phyloP scores from a whole-genome alignment of 2,797 vertebrate species.

The Glyptemys insculpta region DNA sequence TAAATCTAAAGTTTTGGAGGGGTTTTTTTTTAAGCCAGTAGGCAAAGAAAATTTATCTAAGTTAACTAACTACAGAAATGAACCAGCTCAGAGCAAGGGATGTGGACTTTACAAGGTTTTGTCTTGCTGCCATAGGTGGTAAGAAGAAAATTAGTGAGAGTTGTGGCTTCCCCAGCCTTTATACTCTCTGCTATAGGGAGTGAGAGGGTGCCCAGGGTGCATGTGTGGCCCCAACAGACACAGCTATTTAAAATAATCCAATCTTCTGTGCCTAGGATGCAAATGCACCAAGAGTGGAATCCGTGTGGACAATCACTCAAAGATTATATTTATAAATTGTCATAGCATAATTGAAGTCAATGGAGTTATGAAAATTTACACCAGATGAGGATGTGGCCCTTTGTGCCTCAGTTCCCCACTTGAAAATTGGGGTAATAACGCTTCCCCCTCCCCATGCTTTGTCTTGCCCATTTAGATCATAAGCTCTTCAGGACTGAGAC shows the following conservation, averaged over 20 bases:
- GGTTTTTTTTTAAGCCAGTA: neutral
- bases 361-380: neutral
- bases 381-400: neutral
- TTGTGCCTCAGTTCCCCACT: neutral
- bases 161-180: neutral
- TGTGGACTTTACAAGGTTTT: neutral
- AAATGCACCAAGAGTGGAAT: neutral
- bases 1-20: neutral
- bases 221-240: neutral
- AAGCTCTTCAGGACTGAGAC: neutral
- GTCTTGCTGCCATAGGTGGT: neutral
- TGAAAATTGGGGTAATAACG: neutral
- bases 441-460: neutral
- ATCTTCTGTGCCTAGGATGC: neutral
- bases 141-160: neutral
- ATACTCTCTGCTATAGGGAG: neutral
- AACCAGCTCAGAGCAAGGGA: neutral
- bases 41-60: neutral
- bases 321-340: neutral
- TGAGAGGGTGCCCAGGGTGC: neutral
- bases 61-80: neutral
- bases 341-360: neutral
- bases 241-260: neutral
- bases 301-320: neutral
- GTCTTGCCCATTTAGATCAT: neutral